Percentiles rank a stretch among this genome's conserved stretches.
These are phyloP conservation scores for Latrodectus elegans DNA, from an alignment of 2,888 invertebrate species.

Conservation along the genomic window DNA sequence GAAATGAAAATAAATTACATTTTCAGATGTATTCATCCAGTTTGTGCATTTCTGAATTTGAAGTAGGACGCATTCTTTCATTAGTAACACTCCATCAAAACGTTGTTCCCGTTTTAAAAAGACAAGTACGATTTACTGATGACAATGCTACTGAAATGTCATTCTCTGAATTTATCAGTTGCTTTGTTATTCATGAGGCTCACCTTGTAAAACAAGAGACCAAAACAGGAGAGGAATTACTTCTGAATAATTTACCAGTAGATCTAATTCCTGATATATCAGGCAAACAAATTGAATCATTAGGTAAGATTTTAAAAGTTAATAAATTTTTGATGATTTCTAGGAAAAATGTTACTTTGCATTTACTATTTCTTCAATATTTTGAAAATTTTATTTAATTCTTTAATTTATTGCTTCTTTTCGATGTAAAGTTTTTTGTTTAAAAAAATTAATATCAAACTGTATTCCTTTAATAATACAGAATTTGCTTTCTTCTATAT, in stretches of 20 bases:
- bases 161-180: conserved; percentile 59
- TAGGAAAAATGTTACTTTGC: no score
- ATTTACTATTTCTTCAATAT: no score
- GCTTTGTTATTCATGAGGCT: conserved; percentile 59
- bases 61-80: conserved; percentile 75
- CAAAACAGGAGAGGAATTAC: conserved; percentile 56
- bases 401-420: no score
- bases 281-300: conserved; percentile 47
- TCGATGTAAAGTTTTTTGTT: no score
- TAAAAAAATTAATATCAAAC: no score
- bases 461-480: no score
- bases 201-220: conserved; percentile 31
- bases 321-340: neutral
- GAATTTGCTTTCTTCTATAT: no score
- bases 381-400: no score
- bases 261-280: conserved; percentile 48
- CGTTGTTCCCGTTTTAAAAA: conserved; percentile 43
- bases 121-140: conserved; percentile 63
- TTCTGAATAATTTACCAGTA: conserved; percentile 56
- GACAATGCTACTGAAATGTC: conserved; percentile 49
- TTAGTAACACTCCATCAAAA: conserved; percentile 73
- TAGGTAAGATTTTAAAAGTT: conserved; percentile 30
- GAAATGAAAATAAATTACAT: no score
- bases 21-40: conserved; percentile 72
- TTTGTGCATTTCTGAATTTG: conserved; percentile 74